Evolutionary conservation across 2,888 invertebrate genomes (phyloP).

Genomic region (Metalampra italica): DNA sequence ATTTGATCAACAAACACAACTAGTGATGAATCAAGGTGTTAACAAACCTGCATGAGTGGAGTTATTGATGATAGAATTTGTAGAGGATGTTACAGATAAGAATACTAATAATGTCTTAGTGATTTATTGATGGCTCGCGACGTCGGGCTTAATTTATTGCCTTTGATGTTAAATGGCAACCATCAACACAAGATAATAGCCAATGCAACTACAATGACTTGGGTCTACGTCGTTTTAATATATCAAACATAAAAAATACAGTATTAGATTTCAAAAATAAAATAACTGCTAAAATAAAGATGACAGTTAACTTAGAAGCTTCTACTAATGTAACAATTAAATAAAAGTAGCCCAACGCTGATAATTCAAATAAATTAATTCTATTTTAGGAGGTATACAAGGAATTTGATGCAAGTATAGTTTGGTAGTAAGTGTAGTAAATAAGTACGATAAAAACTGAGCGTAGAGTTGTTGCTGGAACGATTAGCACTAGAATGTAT

Average conservation of each 20-base stretch:
- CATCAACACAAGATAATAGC: background rate
- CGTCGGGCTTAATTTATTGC: slow-evolving; percentile 1
- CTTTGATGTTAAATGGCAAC: background rate
- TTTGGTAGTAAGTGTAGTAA: background rate
- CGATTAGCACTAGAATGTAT: slow-evolving; percentile 2
- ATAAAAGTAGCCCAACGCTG: no score
- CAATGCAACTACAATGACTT: background rate
- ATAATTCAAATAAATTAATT: background rate
- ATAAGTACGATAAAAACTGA: slow-evolving; percentile 1
- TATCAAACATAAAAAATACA: no score
- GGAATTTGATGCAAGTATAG: no score
- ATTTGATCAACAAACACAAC: no score
- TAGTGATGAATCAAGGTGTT: background rate
- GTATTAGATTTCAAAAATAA: no score
- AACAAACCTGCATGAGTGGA: background rate
- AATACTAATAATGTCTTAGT: background rate
- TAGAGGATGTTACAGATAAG: slow-evolving; percentile 2
- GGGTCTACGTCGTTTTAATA: background rate
- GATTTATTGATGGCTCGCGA: slow-evolving; percentile 1
- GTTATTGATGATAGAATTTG: no score
- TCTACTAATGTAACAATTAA: no score
- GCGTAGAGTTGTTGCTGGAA: slow-evolving; percentile 1
- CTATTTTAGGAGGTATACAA: no score
- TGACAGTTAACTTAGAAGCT: no score
- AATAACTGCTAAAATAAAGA: no score